phyloP scores from a whole-genome alignment of 2,113 vertebrate genomes.

The Dipodomys ordii region DNA sequence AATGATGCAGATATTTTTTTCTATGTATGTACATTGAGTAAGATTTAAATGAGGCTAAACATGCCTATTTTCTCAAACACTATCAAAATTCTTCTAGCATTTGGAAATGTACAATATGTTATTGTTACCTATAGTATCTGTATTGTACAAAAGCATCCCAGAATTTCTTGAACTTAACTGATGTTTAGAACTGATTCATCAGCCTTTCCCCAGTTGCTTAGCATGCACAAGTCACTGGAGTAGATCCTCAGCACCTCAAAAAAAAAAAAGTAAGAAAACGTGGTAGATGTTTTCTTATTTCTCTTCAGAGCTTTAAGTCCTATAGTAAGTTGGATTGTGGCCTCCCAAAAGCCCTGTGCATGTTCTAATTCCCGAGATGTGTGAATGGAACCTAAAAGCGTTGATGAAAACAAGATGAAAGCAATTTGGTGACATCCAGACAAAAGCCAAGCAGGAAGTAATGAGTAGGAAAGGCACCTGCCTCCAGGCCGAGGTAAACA shows the following conservation, averaged over 20 bases:
- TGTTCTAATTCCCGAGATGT: not conserved
- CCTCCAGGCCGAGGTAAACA: not conserved
- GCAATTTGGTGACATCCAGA: not conserved
- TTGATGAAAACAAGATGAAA: not conserved
- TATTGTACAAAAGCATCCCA: fast-evolving
- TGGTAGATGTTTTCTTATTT: not conserved
- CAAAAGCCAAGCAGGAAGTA: not conserved
- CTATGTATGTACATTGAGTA: not conserved
- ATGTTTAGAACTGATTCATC: too few species aligned
- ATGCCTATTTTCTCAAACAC: not conserved
- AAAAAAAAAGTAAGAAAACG: not conserved
- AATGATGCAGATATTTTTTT: not conserved
- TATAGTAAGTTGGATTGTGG: not conserved
- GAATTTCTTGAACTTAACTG: too few species aligned
- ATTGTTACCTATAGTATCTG: too few species aligned
- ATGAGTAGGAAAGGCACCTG: not conserved
- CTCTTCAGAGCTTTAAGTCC: not conserved
- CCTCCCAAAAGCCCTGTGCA: not conserved
- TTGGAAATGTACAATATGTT: not conserved
- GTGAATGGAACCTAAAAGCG: not conserved
- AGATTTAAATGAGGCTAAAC: not conserved
- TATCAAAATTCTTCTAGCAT: not conserved
- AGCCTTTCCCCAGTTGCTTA: too few species aligned
- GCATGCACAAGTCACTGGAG: not conserved
- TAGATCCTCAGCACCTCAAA: not conserved